These are phyloP conservation scores for Lepilemur ruficaudatus DNA, from an alignment of 2,797 vertebrate species.

Conservation along the genomic window DNA sequence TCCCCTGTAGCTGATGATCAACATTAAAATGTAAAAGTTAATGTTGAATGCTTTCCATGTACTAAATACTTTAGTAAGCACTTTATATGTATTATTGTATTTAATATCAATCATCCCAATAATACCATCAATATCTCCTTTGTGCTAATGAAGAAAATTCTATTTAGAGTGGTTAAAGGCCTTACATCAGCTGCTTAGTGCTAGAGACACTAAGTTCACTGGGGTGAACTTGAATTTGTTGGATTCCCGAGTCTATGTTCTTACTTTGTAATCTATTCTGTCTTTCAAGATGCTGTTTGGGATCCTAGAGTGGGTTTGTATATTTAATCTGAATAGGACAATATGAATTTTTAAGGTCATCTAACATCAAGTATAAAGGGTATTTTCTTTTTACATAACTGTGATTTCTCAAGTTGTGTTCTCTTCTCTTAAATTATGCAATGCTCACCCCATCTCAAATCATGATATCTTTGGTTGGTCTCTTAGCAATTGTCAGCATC, in stretches of 20 bases:
- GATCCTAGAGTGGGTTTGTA: background rate
- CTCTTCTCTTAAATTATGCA: conserved; percentile 28
- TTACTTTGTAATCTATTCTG: background rate
- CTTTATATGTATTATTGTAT: background rate
- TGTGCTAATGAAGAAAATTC: background rate
- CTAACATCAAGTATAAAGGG: background rate
- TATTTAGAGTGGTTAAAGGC: background rate
- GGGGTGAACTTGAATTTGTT: background rate
- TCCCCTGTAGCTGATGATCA: background rate
- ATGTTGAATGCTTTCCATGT: background rate
- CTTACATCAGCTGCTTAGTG: background rate
- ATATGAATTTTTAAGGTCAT: background rate
- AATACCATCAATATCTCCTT: background rate
- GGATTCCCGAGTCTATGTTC: background rate
- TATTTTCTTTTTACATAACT: background rate
- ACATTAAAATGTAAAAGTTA: background rate
- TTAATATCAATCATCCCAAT: background rate
- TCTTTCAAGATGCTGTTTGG: background rate
- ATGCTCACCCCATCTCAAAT: background rate
- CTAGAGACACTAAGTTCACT: background rate
- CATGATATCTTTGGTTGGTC: background rate
- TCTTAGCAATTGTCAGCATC: conserved; percentile 61
- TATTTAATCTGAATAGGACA: background rate
- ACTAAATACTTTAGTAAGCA: background rate
- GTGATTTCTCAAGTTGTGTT: background rate